Evolutionary conservation across 2,113 vertebrate genomes (phyloP).

Genomic region (Percina caprodes): DNA sequence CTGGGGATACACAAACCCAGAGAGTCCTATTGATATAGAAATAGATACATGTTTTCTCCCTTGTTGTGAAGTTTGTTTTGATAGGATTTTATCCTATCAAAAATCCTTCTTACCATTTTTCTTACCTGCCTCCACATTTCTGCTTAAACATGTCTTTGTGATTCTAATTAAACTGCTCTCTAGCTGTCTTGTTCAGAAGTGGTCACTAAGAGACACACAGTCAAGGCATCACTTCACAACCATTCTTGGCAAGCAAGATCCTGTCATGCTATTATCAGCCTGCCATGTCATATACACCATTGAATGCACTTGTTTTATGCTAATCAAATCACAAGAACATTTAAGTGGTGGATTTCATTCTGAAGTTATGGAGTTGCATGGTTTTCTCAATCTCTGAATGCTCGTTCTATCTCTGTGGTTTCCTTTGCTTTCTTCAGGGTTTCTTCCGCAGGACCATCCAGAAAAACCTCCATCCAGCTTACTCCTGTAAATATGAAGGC

Average conservation of each 20-base stretch:
- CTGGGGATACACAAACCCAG: neutral
- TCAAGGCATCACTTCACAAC: neutral
- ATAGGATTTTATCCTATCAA: too few relatives aligned
- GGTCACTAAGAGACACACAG: neutral
- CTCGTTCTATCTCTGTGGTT: neutral
- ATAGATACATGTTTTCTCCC: neutral
- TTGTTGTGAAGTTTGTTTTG: neutral
- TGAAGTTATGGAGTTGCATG: neutral
- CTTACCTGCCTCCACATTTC: neutral
- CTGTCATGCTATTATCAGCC: conserved; percentile 28
- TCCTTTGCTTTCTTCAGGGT: conserved; percentile 81
- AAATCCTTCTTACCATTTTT: neutral
- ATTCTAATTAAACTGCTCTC: conserved; percentile 2
- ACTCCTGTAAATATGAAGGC: conserved; percentile 96
- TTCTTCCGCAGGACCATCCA: conserved; percentile 98
- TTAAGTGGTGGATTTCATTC: conserved; percentile 27
- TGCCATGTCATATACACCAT: conserved; percentile 42
- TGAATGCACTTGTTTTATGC: conserved; percentile 18
- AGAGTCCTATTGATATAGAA: neutral
- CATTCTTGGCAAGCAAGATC: neutral
- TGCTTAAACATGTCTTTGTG: neutral
- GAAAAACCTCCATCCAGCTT: conserved; percentile 96
- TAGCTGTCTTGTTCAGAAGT: neutral
- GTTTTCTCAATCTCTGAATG: neutral
- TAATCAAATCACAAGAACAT: conserved; percentile 30